Evolutionary conservation across 2,113 vertebrate species (phyloP).

Genomic region (Talpa occidentalis): DNA sequence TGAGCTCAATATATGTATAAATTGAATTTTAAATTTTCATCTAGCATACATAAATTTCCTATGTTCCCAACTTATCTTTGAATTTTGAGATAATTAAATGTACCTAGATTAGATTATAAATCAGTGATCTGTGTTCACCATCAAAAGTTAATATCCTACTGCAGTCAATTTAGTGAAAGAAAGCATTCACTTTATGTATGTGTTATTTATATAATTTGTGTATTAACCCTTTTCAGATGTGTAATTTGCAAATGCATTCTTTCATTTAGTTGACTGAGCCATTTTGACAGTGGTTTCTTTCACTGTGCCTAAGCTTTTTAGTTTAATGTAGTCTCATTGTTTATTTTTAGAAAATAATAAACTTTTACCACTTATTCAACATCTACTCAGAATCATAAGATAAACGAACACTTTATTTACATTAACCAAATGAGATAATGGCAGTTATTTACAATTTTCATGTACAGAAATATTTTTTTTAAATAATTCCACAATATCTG

Average conservation of each 20-base stretch:
- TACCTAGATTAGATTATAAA: not conserved
- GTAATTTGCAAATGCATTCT: no score
- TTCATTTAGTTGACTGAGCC: no score
- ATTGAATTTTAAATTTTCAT: not conserved
- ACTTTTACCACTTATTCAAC: not conserved
- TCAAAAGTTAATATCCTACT: not conserved
- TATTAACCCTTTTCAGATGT: no score
- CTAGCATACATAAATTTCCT: not conserved
- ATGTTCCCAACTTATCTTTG: not conserved
- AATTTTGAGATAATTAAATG: not conserved
- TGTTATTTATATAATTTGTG: no score
- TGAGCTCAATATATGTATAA: not conserved
- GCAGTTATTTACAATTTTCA: not conserved
- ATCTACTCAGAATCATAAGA: slow-evolving; percentile 1
- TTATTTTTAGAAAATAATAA: not conserved
- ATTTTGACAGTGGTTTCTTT: no score
- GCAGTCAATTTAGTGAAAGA: not conserved
- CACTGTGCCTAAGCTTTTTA: no score
- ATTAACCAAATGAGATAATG: not conserved
- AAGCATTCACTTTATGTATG: not conserved
- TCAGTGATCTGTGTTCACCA: not conserved
- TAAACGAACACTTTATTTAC: not conserved
- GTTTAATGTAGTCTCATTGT: no score
- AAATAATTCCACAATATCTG: not conserved
- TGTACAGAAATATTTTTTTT: not conserved